phyloP scores from a whole-genome alignment of 2,797 vertebrate species.

The Phalanger gymnotis region DNA sequence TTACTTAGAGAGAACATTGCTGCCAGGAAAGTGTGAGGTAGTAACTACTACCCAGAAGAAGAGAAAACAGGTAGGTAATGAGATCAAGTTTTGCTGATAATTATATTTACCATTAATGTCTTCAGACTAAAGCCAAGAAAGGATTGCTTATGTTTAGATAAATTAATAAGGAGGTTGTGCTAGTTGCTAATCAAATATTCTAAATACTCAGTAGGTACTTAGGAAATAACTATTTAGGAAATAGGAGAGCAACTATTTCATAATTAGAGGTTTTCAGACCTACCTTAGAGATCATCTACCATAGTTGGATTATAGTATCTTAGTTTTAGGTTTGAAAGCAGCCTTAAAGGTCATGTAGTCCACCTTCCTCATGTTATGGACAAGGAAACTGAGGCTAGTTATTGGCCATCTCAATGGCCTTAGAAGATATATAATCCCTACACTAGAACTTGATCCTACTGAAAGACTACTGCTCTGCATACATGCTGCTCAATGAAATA shows the following conservation, averaged over 20 bases:
- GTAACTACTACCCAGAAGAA: background rate
- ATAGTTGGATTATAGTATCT: background rate
- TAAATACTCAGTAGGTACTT: background rate
- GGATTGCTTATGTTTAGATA: background rate
- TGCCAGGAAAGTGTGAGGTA: background rate
- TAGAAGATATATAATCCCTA: background rate
- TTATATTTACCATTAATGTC: background rate
- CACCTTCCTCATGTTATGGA: background rate
- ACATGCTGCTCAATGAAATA: background rate
- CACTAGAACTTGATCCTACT: background rate
- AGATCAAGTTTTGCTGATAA: background rate
- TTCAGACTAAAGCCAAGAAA: background rate
- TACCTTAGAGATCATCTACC: background rate
- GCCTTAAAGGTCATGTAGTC: background rate
- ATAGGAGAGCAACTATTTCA: background rate
- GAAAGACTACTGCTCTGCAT: background rate
- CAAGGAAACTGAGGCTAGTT: background rate
- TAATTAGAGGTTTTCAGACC: background rate
- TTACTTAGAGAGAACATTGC: background rate
- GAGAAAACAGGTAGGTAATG: background rate
- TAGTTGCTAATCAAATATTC: background rate
- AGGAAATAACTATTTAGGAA: background rate
- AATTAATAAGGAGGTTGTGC: background rate
- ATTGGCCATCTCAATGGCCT: background rate
- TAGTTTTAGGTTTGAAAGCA: background rate